Conservation (phyloP, 2,888 invertebrate genomes). For the Brenthis hecate region DNA sequence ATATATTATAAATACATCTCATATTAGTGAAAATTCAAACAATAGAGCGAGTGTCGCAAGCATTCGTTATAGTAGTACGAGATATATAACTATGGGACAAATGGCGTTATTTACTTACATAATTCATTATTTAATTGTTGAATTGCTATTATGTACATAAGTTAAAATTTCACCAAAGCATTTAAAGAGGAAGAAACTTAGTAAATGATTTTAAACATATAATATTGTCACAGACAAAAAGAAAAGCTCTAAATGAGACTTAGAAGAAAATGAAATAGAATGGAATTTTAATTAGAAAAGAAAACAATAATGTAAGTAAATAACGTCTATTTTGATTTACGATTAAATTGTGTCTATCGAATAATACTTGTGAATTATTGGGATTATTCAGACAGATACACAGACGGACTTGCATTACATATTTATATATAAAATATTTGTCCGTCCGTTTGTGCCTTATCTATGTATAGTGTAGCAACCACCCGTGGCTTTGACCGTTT, state of each 20-base stretch:
- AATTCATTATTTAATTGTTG: slow-evolving; percentile 7
- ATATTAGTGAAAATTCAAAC: slow-evolving; percentile 8
- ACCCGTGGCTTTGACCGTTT: not conserved
- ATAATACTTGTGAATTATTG: slow-evolving; percentile 2
- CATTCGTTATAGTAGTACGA: slow-evolving; percentile 19
- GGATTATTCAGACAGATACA: slow-evolving; percentile 1
- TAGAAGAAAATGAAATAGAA: too few relatives aligned
- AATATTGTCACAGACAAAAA: too few relatives aligned
- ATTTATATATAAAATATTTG: not conserved
- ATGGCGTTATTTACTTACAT: slow-evolving; percentile 14
- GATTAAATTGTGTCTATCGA: slow-evolving; percentile 11
- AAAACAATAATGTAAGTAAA: slow-evolving; percentile 3
- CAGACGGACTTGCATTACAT: not conserved
- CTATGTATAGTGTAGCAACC: not conserved
- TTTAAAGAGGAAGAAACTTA: too few relatives aligned
- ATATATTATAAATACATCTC: slow-evolving; percentile 10
- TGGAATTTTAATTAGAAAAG: too few relatives aligned
- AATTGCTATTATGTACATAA: too few relatives aligned
- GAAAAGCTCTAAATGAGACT: too few relatives aligned
- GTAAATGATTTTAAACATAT: too few relatives aligned
- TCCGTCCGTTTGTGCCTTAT: not conserved
- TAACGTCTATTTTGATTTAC: not conserved
- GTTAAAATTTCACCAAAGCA: too few relatives aligned
- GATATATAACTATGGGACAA: slow-evolving; percentile 13
- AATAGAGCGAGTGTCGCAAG: slow-evolving; percentile 9